Evolutionary conservation across 2,888 invertebrate genomes (phyloP).

Genomic region (Euplagia quadripunctaria): DNA sequence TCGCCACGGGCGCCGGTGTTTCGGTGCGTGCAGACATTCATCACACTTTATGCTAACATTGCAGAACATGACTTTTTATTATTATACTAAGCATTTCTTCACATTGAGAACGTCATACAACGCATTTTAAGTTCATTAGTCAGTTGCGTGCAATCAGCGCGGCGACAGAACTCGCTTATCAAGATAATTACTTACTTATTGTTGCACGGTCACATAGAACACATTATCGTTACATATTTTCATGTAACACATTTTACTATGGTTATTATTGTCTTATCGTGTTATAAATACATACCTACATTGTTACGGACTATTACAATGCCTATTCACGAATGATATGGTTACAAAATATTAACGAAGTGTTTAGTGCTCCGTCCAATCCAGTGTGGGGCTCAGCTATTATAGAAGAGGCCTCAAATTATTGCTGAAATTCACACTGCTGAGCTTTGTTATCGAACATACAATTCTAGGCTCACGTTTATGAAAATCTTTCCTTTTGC

Average conservation of each 20-base stretch:
- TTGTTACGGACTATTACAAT: not conserved
- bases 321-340: not conserved
- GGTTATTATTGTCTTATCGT: not conserved
- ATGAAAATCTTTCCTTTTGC: not conserved
- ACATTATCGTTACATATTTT: slow-evolving; percentile 3
- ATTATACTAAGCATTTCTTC: not conserved
- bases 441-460: not conserved
- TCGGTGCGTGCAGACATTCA: not conserved
- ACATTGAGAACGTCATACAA: not conserved
- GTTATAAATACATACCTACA: not conserved
- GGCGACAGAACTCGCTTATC: slow-evolving; percentile 1
- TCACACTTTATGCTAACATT: slow-evolving; percentile 1
- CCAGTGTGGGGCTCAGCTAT: not conserved
- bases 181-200: too few relatives aligned
- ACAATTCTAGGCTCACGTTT: not conserved
- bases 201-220: not conserved
- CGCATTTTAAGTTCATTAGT: not conserved
- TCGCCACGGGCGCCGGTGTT: not conserved
- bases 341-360: not conserved
- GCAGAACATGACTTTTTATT: slow-evolving; percentile 2
- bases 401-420: not conserved
- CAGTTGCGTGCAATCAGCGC: not conserved
- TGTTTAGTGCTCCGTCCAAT: not conserved
- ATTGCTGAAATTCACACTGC: too few relatives aligned
- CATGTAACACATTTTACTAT: not conserved